A percentile compares a stretch with the other conserved stretches of the same genome.
Conservation (phyloP, 2,888 invertebrate species). For the Orthosia gracilis region DNA sequence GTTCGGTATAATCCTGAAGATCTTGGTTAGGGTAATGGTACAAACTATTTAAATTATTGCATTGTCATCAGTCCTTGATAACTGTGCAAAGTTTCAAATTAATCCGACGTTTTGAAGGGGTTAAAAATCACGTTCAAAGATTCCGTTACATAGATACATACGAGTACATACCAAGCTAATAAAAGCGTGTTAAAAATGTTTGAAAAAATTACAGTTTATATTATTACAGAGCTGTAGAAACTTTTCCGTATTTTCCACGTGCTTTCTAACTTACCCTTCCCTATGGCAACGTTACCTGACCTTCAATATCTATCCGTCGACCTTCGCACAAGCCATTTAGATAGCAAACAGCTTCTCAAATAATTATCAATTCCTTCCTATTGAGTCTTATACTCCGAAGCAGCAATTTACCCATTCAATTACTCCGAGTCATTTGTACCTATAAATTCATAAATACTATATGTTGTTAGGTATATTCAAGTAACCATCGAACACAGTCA, state of each 20-base stretch:
- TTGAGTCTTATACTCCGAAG: conserved; percentile 18
- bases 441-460: conserved; percentile 26
- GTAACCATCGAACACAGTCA: conserved; percentile 63
- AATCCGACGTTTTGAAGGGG: no score
- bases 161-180: no score
- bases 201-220: background rate
- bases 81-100: no score
- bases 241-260: background rate
- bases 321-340: conserved; percentile 32
- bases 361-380: conserved; percentile 46
- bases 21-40: no score
- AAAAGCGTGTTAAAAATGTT: no score
- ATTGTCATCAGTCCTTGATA: no score
- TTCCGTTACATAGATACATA: no score
- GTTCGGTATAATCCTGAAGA: no score
- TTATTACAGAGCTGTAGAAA: background rate
- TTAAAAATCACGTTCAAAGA: no score
- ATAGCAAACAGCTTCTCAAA: conserved; percentile 35
- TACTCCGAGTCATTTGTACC: conserved; percentile 8
- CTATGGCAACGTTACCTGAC: conserved; percentile 19
- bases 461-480: conserved; percentile 4
- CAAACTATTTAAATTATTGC: no score
- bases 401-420: conserved; percentile 37
- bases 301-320: conserved; percentile 26
- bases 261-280: conserved; percentile 10